Percentiles rank a stretch among this genome's conserved stretches.
Evolutionary conservation across 2,888 invertebrate genomes (phyloP).

Genomic region (Tricholauxania praeusta): DNA sequence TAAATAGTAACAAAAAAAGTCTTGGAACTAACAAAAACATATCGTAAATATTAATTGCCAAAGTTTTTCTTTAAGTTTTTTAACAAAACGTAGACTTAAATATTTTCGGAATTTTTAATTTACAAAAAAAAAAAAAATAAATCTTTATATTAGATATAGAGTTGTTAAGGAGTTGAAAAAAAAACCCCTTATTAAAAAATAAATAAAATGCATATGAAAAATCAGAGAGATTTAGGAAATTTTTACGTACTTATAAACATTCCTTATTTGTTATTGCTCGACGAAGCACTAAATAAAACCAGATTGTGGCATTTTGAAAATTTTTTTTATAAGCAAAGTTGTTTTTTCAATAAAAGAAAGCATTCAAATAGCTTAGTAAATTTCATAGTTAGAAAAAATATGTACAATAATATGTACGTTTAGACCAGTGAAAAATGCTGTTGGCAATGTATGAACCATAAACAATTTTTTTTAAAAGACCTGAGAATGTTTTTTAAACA

Average conservation of each 20-base stretch:
- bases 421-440: background rate
- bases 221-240: slow-evolving; percentile 34
- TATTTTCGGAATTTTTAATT: slow-evolving; percentile 36
- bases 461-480: too few species aligned
- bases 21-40: slow-evolving; percentile 66
- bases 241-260: slow-evolving; percentile 18
- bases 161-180: background rate
- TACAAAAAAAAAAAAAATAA: slow-evolving; percentile 2
- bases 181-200: slow-evolving; percentile 31
- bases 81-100: slow-evolving; percentile 33
- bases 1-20: slow-evolving; percentile 53
- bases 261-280: slow-evolving; percentile 24
- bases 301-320: slow-evolving; percentile 12
- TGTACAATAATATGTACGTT: background rate
- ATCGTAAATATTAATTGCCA: slow-evolving; percentile 67
- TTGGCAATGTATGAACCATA: too few species aligned
- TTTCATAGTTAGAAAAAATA: slow-evolving; percentile 14
- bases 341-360: slow-evolving; percentile 37
- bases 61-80: slow-evolving; percentile 58
- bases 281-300: background rate
- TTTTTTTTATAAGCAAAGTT: background rate
- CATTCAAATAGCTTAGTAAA: slow-evolving; percentile 19
- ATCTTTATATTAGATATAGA: background rate
- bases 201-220: background rate
- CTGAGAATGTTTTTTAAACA: too few species aligned